Percentiles rank a stretch among this genome's conserved stretches.
Evolutionary conservation across 2,888 invertebrate genomes (phyloP).

Genomic region (Archips crataeganus): DNA sequence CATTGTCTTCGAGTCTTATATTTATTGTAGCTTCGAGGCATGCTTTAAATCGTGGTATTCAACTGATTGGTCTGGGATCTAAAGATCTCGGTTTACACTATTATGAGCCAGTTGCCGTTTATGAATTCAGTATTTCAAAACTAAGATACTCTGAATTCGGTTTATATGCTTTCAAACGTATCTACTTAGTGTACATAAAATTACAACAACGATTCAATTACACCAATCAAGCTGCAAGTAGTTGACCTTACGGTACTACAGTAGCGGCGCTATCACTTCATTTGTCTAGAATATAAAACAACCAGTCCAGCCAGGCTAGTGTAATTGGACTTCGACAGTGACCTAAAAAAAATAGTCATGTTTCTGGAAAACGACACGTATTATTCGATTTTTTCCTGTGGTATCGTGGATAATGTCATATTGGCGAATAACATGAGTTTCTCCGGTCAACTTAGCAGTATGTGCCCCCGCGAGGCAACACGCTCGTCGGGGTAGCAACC

Average conservation of each 20-base stretch:
- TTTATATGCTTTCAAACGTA: neutral
- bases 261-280: neutral
- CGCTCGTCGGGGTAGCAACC: constrained; percentile 2
- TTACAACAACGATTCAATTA: neutral
- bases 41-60: neutral
- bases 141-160: neutral
- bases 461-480: neutral
- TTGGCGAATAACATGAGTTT: neutral
- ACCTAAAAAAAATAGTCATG: constrained; percentile 2
- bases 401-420: neutral
- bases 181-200: constrained; percentile 2
- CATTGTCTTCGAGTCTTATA: too few relatives aligned
- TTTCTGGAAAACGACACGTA: neutral
- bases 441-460: constrained; percentile 17
- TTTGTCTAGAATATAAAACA: neutral
- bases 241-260: neutral
- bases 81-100: neutral
- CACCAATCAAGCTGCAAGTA: neutral
- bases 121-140: neutral
- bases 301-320: neutral
- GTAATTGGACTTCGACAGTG: neutral
- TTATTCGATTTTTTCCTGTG: neutral
- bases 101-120: neutral
- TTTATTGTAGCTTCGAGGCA: too few relatives aligned
- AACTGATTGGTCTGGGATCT: neutral